phyloP scores from a whole-genome alignment of 2,888 invertebrate species.

The Caenorhabditis doughertyi region DNA sequence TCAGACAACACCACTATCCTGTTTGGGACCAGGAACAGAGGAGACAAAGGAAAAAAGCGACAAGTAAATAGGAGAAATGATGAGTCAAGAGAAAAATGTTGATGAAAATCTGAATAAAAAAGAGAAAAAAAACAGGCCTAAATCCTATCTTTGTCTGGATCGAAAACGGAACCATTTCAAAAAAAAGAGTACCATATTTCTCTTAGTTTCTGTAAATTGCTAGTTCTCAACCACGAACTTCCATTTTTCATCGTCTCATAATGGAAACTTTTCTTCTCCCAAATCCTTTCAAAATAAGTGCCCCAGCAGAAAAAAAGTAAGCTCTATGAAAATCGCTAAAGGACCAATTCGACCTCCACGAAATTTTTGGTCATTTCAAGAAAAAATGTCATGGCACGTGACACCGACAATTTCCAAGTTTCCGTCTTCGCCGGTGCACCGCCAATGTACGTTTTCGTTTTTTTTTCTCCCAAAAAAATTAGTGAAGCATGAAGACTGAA shows the following conservation, averaged over 20 bases:
- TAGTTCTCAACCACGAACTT: too few species aligned
- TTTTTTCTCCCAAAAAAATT: slow-evolving; percentile 32
- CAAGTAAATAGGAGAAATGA: slow-evolving; percentile 42
- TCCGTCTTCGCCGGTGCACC: slow-evolving; percentile 10
- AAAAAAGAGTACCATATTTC: too few species aligned
- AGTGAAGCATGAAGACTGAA: slow-evolving; percentile 50
- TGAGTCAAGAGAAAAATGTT: slow-evolving; percentile 42
- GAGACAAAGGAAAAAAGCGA: slow-evolving; percentile 19
- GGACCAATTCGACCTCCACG: slow-evolving; percentile 31
- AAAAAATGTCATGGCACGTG: slow-evolving; percentile 55
- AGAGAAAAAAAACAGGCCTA: background rate
- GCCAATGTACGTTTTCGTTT: slow-evolving; percentile 11
- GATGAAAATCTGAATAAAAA: slow-evolving; percentile 7
- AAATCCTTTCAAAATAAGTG: background rate
- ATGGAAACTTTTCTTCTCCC: background rate
- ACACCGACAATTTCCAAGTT: slow-evolving; percentile 32
- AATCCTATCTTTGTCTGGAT: background rate
- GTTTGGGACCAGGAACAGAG: slow-evolving; percentile 26
- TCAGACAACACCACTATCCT: slow-evolving; percentile 24
- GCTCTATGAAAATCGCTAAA: background rate
- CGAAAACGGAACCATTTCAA: too few species aligned
- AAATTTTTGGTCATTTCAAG: slow-evolving; percentile 29
- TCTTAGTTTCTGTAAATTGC: too few species aligned
- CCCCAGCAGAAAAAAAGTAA: background rate
- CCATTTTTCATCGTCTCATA: too few species aligned